Conservation (phyloP, 2,113 vertebrate species). For the Indicator indicator region DNA sequence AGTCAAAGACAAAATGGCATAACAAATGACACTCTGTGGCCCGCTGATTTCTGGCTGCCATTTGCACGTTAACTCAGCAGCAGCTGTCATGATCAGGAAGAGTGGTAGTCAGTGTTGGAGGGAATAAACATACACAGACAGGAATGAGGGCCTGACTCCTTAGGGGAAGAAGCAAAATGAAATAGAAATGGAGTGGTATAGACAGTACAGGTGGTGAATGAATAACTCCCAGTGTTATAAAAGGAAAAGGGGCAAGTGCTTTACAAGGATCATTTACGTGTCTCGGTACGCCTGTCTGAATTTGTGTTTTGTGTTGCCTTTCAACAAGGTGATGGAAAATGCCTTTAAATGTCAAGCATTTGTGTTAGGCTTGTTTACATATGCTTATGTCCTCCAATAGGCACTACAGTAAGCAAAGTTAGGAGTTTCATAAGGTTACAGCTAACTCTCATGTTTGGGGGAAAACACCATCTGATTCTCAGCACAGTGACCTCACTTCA, state of each 20-base stretch:
- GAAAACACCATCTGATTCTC: neutral
- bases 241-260: neutral
- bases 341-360: neutral
- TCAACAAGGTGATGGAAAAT: neutral
- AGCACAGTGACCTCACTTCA: neutral
- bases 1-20: slow-evolving; percentile 37
- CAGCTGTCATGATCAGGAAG: neutral
- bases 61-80: slow-evolving; percentile 27
- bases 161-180: neutral
- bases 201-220: neutral
- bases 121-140: neutral
- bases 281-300: neutral
- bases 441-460: neutral
- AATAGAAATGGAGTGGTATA: neutral
- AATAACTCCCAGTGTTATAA: neutral
- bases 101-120: neutral
- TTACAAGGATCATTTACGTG: neutral
- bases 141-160: neutral
- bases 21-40: slow-evolving; percentile 16
- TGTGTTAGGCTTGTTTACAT: neutral
- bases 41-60: slow-evolving; percentile 18
- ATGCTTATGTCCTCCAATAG: neutral
- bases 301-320: neutral
- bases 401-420: neutral
- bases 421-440: neutral